These are phyloP conservation scores for Leucania comma DNA, from an alignment of 2,888 invertebrate species.

Conservation along the genomic window DNA sequence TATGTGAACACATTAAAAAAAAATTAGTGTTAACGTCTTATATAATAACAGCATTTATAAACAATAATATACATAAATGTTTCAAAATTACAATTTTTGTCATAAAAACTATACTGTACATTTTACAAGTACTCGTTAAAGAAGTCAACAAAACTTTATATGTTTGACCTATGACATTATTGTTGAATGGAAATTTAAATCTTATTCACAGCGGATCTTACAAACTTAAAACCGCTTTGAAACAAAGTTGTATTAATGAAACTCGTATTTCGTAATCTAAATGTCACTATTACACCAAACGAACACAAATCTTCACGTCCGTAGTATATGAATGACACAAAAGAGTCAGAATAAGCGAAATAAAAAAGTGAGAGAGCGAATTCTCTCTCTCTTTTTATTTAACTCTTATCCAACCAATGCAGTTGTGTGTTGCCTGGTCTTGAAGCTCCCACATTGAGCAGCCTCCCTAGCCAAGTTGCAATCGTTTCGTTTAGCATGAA, in stretches of 20 bases:
- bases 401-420: too few species aligned
- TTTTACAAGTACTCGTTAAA: not conserved
- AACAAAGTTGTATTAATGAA: slow-evolving; percentile 18
- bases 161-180: not conserved
- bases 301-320: not conserved
- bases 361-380: not conserved
- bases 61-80: too few species aligned
- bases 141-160: not conserved
- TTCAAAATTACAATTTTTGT: too few species aligned
- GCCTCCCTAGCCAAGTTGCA: too few species aligned
- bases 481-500: too few species aligned
- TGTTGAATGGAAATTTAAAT: not conserved
- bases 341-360: not conserved
- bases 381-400: too few species aligned
- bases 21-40: too few species aligned
- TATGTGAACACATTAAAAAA: too few species aligned
- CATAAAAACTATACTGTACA: too few species aligned
- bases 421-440: too few species aligned
- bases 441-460: too few species aligned
- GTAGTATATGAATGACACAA: not conserved
- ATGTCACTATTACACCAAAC: slow-evolving; percentile 1
- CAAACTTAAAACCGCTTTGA: not conserved
- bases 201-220: not conserved
- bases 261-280: not conserved
- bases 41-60: too few species aligned